phyloP scores from a whole-genome alignment of 2,797 vertebrate species.

The Margarornis squamiger region DNA sequence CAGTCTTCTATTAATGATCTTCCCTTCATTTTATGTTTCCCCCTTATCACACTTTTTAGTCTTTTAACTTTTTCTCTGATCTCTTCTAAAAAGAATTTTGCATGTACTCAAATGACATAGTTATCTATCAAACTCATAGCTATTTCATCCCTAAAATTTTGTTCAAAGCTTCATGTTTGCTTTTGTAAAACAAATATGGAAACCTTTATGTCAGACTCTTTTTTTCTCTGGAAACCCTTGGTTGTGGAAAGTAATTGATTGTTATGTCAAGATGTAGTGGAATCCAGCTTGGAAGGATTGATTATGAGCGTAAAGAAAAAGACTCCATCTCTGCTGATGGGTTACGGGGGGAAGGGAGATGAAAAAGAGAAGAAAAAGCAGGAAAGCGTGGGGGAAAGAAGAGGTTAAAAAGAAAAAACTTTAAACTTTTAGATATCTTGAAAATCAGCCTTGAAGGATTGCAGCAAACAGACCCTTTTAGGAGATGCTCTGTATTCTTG shows the following conservation, averaged over 20 bases:
- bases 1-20: neutral
- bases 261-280: constrained; percentile 56
- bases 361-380: constrained; percentile 18
- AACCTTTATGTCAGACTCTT: constrained; percentile 13
- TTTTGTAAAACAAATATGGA: constrained; percentile 54
- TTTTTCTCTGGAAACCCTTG: constrained; percentile 20
- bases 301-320: constrained; percentile 58
- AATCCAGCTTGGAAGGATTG: constrained; percentile 54
- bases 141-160: constrained; percentile 29
- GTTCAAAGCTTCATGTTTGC: constrained; percentile 36
- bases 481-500: neutral
- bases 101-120: neutral
- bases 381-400: rapidly evolving
- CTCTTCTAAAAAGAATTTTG: constrained; percentile 2
- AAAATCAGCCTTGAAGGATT: neutral
- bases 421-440: neutral
- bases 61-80: constrained; percentile 10
- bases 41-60: neutral
- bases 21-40: neutral
- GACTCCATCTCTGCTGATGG: neutral
- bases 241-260: constrained; percentile 60
- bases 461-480: neutral
- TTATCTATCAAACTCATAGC: neutral
- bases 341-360: neutral
- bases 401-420: neutral